Percentiles rank a stretch among this genome's conserved stretches.
Evolutionary conservation across 2,797 vertebrate species (phyloP).

Genomic region (Nannoperca obscura): DNA sequence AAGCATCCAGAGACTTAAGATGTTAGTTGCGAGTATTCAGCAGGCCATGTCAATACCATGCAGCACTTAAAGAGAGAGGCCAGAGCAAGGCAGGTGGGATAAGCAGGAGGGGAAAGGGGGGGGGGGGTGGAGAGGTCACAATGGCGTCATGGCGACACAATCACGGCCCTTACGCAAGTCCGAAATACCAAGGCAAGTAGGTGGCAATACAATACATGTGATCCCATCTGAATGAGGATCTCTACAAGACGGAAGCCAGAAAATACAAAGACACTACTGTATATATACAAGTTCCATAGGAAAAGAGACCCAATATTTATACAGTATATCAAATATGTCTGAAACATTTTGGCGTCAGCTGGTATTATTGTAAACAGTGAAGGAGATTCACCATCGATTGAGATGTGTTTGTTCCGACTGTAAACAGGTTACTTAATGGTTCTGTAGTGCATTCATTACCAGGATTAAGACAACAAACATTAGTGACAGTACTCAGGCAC

Average conservation of each 20-base stretch:
- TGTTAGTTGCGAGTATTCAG: constrained; percentile 75
- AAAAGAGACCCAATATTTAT: constrained; percentile 61
- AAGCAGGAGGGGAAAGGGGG: constrained; percentile 50
- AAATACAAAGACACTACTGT: constrained; percentile 57
- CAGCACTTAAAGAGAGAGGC: constrained; percentile 74
- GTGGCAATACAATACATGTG: constrained; percentile 70
- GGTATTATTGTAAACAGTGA: constrained; percentile 83
- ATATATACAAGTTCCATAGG: constrained; percentile 60
- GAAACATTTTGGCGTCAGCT: constrained; percentile 83
- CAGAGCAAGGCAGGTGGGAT: constrained; percentile 63
- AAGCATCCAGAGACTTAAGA: constrained; percentile 71
- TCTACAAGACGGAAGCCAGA: constrained; percentile 69
- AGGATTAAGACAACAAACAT: constrained; percentile 72
- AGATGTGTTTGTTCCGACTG: constrained; percentile 69
- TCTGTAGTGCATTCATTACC: constrained; percentile 76
- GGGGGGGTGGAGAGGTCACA: constrained; percentile 55
- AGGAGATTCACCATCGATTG: constrained; percentile 54
- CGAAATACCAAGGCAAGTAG: constrained; percentile 81
- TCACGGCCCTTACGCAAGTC: constrained; percentile 73
- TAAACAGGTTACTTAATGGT: constrained; percentile 76
- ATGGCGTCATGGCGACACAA: constrained; percentile 66
- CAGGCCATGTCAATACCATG: constrained; percentile 79
- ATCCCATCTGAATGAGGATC: constrained; percentile 50
- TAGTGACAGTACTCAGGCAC: constrained; percentile 83
- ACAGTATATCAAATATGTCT: constrained; percentile 75